Evolutionary conservation across 2,113 vertebrate species (phyloP).

Genomic region (Rattus rattus): DNA sequence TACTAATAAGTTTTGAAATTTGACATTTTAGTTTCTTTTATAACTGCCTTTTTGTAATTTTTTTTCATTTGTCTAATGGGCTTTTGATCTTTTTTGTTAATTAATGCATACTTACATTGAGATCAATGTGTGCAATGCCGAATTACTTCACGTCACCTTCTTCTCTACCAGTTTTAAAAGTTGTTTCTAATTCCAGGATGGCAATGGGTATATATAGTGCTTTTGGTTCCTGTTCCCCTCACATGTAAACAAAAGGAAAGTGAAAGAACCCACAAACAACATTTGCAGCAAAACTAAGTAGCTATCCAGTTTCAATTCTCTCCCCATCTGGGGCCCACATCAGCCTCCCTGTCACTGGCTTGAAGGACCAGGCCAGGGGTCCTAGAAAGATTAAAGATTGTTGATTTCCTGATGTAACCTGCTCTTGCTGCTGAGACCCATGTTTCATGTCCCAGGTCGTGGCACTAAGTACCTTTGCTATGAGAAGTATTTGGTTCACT

Average conservation of each 20-base stretch:
- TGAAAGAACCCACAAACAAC: neutral
- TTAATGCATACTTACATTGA: neutral
- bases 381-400: neutral
- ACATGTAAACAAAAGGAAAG: neutral
- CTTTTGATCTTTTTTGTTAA: neutral
- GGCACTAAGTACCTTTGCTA: neutral
- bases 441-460: neutral
- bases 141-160: neutral
- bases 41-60: neutral
- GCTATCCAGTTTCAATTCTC: neutral
- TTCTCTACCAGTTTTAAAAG: neutral
- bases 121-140: neutral
- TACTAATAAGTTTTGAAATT: neutral
- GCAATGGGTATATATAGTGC: neutral
- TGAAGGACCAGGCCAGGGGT: neutral
- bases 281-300: neutral
- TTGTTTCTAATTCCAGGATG: constrained; percentile 14
- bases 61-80: neutral
- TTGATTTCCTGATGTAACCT: neutral
- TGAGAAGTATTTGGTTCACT: neutral
- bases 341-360: neutral
- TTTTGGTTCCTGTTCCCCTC: neutral
- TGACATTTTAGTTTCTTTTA: neutral
- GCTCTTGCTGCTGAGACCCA: neutral
- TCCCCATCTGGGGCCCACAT: neutral